Conservation (phyloP, 2,888 invertebrate genomes). For the Morinoia aosen region DNA sequence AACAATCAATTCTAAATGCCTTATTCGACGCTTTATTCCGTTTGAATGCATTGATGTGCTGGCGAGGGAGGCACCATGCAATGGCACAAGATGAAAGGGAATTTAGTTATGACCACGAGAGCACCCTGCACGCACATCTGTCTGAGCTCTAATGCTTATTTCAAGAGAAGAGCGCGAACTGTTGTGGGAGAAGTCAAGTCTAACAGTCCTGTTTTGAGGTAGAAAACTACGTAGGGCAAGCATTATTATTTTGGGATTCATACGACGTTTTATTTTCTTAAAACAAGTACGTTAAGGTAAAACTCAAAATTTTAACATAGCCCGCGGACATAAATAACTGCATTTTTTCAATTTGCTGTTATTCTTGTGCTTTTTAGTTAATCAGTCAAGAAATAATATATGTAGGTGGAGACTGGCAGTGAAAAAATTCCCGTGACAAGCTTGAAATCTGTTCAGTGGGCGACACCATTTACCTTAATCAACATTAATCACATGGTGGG, state of each 20-base stretch:
- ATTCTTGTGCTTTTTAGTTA: background rate
- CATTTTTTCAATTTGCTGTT: background rate
- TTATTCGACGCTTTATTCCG: too few relatives aligned
- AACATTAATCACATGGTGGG: background rate
- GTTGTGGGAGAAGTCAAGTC: background rate
- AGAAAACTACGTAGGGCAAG: background rate
- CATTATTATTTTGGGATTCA: background rate
- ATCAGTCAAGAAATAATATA: background rate
- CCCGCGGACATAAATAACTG: too few relatives aligned
- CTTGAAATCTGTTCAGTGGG: background rate
- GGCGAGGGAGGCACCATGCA: too few relatives aligned
- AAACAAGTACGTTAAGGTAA: background rate
- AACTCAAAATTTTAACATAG: too few relatives aligned
- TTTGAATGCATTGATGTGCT: too few relatives aligned
- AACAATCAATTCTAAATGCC: too few relatives aligned
- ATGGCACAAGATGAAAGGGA: background rate
- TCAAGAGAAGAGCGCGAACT: background rate
- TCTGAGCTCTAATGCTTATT: background rate
- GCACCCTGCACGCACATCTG: background rate
- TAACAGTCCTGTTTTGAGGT: background rate
- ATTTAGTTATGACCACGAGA: background rate
- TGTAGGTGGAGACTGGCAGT: background rate
- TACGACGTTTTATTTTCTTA: background rate
- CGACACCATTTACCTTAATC: background rate
- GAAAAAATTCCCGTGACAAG: background rate